Conservation (phyloP, 2,113 vertebrate genomes). For the Rhegmatorhina hoffmannsi region DNA sequence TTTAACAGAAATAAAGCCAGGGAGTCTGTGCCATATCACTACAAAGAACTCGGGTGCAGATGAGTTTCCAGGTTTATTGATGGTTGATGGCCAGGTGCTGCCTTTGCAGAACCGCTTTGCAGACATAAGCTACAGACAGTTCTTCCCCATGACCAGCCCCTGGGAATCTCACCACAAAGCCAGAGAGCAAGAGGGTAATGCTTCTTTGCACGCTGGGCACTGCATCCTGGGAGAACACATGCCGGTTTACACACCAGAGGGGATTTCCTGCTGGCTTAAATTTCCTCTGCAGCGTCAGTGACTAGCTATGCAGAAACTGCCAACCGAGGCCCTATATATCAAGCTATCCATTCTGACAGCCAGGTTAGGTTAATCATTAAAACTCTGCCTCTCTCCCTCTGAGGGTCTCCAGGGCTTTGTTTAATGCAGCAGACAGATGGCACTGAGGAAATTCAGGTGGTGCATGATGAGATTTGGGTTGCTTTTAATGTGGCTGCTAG, state of each 20-base stretch:
- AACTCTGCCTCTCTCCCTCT: constrained; percentile 54
- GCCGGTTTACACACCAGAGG: not conserved
- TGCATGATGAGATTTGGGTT: constrained; percentile 42
- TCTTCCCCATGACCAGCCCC: not conserved
- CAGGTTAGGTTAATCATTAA: constrained; percentile 66
- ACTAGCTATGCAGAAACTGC: not conserved
- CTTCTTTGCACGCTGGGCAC: rapidly evolving
- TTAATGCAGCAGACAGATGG: constrained; percentile 72
- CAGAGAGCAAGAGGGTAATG: not conserved
- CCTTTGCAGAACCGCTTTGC: not conserved
- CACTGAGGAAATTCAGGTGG: constrained; percentile 69
- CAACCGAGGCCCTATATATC: constrained; percentile 37
- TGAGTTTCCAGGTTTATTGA: not conserved
- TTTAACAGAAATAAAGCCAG: not conserved
- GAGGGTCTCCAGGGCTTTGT: constrained; percentile 54
- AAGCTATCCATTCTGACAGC: constrained; percentile 49
- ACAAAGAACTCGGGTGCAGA: not conserved
- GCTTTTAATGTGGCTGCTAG: constrained; percentile 44
- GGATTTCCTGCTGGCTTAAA: not conserved
- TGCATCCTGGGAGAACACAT: rapidly evolving
- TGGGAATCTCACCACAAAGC: not conserved
- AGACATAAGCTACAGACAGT: not conserved
- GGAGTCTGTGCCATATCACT: rapidly evolving
- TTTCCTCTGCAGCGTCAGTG: not conserved
- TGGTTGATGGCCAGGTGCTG: not conserved